Percentiles rank a stretch among this genome's conserved stretches.
Conservation (phyloP, 1,140 invertebrate genomes). For the Elysia chlorotica region DNA sequence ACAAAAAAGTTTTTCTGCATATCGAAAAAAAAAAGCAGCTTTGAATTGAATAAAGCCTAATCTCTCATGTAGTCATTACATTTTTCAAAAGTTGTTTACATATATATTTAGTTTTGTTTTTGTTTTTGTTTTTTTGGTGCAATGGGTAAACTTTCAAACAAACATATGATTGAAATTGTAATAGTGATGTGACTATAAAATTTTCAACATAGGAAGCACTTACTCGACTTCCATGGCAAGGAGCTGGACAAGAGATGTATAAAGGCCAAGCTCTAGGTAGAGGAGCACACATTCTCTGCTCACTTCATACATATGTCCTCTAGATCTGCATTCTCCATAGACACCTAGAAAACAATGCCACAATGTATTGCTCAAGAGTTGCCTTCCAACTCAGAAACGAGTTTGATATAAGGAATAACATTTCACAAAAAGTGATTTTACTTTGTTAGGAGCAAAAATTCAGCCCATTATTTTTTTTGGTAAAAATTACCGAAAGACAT, state of each 20-base stretch:
- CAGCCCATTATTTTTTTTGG: too few relatives aligned
- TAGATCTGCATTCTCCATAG: constrained; percentile 90
- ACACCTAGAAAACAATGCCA: constrained; percentile 73
- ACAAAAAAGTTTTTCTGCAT: too few relatives aligned
- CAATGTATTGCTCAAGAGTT: too few relatives aligned
- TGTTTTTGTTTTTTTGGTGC: too few relatives aligned
- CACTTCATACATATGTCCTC: constrained; percentile 81
- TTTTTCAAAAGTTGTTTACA: neutral
- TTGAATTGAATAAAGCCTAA: too few relatives aligned
- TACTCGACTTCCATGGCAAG: constrained; percentile 93
- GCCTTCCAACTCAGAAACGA: too few relatives aligned
- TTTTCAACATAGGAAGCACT: too few relatives aligned
- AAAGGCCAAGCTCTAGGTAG: constrained; percentile 86
- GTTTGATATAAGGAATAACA: too few relatives aligned
- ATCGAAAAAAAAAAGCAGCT: too few relatives aligned
- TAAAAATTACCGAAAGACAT: too few relatives aligned
- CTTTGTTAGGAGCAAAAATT: too few relatives aligned
- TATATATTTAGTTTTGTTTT: neutral
- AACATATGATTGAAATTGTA: neutral
- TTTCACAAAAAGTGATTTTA: too few relatives aligned
- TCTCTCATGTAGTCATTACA: neutral
- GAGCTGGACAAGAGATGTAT: constrained; percentile 86
- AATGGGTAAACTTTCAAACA: neutral
- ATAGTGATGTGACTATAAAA: neutral
- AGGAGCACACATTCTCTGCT: constrained; percentile 83